phyloP scores from a whole-genome alignment of 2,113 vertebrate species.

The Oryzias woworae region DNA sequence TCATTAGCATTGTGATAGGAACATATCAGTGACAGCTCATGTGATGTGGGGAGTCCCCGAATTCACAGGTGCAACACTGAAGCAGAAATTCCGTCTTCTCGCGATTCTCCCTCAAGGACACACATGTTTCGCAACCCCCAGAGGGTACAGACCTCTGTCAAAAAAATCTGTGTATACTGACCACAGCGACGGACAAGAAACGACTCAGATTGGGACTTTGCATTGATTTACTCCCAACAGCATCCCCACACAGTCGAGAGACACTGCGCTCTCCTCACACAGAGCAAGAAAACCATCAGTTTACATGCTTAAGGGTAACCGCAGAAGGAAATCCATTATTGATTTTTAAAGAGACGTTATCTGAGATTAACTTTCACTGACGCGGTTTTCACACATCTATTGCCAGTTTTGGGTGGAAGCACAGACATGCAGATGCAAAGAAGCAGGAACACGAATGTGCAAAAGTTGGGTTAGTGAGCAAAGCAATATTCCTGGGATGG shows the following conservation, averaged over 20 bases:
- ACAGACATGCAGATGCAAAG: not conserved
- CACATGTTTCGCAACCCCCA: conserved; percentile 46
- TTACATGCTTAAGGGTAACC: conserved; percentile 15
- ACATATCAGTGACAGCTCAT: conserved; percentile 44
- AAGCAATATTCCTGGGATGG: too few species aligned
- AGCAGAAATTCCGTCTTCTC: conserved; percentile 7
- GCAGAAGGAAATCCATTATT: conserved; percentile 15
- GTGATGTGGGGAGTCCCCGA: not conserved
- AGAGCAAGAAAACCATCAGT: conserved; percentile 14
- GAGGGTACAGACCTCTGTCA: conserved; percentile 53
- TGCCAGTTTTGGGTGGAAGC: conserved; percentile 9
- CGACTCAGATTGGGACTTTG: conserved; percentile 29
- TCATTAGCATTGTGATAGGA: conserved; percentile 54
- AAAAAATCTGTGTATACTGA: conserved; percentile 46
- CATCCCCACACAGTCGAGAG: conserved; percentile 8
- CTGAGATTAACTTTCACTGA: conserved; percentile 26
- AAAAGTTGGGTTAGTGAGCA: not conserved
- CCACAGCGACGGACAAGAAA: conserved; percentile 23
- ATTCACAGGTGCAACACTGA: not conserved
- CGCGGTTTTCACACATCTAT: conserved; percentile 5
- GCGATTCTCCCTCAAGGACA: conserved; percentile 51
- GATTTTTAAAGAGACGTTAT: conserved; percentile 17
- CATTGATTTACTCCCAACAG: conserved; percentile 37
- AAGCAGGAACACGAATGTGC: not conserved
- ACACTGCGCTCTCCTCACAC: not conserved